phyloP scores from a whole-genome alignment of 92 coral and sea anemone species.

The Montipora capitata region DNA sequence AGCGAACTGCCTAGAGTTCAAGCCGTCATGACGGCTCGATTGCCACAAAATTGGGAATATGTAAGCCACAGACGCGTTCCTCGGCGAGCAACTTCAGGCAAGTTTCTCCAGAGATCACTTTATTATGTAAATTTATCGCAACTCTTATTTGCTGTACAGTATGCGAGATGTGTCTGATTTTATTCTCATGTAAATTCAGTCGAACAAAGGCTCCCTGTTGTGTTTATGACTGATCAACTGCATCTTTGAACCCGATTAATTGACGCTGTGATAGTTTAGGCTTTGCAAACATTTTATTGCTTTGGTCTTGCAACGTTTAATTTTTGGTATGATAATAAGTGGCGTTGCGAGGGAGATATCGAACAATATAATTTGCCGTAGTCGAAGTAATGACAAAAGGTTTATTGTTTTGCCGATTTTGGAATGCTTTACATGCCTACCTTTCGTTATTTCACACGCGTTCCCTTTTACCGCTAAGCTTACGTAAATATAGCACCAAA shows the following conservation, averaged over 20 bases:
- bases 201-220: too few species aligned
- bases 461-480: not conserved
- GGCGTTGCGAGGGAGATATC: not conserved
- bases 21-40: constrained; percentile 5
- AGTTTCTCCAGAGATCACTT: not conserved
- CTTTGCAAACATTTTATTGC: not conserved
- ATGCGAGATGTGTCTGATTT: not conserved
- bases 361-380: not conserved
- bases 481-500: not conserved
- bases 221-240: too few species aligned
- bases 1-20: not conserved
- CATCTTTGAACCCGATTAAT: too few species aligned
- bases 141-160: constrained; percentile 37
- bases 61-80: constrained; percentile 22
- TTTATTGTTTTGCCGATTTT: not conserved
- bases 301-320: too few species aligned
- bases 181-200: not conserved
- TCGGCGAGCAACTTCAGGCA: constrained; percentile 6
- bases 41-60: constrained; percentile 14
- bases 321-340: too few species aligned
- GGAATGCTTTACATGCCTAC: too few species aligned
- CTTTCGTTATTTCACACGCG: too few species aligned
- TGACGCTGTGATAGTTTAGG: too few species aligned
- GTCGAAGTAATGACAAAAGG: not conserved
- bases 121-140: constrained; percentile 18